Base-by-base conservation (phyloP, 2,797 vertebrate genomes). In the Esox lucius region DNA sequence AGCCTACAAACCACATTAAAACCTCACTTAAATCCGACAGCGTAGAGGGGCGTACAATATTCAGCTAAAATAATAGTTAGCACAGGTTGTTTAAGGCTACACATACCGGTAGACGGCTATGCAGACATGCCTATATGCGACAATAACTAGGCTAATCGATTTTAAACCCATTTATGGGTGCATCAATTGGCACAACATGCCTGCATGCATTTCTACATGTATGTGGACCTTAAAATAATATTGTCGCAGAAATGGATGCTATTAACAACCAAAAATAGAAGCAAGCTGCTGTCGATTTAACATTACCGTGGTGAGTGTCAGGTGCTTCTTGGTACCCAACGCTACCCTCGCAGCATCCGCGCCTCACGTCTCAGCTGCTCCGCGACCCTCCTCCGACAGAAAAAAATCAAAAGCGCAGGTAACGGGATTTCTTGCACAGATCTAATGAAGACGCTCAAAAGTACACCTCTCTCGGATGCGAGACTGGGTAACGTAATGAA, bases 261-360 rank as follows among this genome's bases (percentile, higher is more conserved):
- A 71, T 61, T 61, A 0, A 26, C 59, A 51, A 33, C 4, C 19
- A 51, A 59, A 24, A 49, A 74, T 17, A 12, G 46, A 65, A 68
- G 39, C 15, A 24, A 26, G n/a, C 22, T 46, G 70, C 24, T 61
- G 75, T 71, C 35, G 78, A 74, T 79, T 24, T 65, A 74, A 86
- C 90, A 83, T 92, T 95, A 94, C 93, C 93, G 90, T 92, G 87
- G 77, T 49, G 84, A 87, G 88, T 88, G 87, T 82, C 83, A 83
- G 88, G 84, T 89, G 88, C 81, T 91, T 89, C 9, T 74, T 89
- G 92, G 87, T 93, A 91, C 90, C 92, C 92, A 81, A 81, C 77
- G 85, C 85, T 89, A 87, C 80, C 83, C 87, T 84, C 91, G 88
- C 90, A 91, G 91, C 92, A 94, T 93, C 93, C 90, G 90, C 90